phyloP scores from a whole-genome alignment of 2,888 invertebrate genomes.

The Argynnis bischoffii region DNA sequence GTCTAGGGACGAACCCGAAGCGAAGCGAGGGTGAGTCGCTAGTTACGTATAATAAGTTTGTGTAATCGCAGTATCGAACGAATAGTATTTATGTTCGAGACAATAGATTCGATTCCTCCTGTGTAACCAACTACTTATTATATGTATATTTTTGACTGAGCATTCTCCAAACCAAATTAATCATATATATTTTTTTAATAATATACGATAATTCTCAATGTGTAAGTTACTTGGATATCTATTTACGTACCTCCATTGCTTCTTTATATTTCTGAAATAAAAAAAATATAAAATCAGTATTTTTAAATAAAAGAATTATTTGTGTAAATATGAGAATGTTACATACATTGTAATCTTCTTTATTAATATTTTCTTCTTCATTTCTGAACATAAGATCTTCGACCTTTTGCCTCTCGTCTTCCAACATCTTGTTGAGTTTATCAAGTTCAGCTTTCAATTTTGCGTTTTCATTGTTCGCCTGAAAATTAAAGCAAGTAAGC shows the following conservation, averaged over 20 bases:
- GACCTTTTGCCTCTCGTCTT: slow-evolving; percentile 90
- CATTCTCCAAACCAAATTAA: too few relatives aligned
- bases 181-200: too few relatives aligned
- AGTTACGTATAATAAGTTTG: too few relatives aligned
- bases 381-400: slow-evolving; percentile 95
- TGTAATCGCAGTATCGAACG: too few relatives aligned
- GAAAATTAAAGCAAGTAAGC: slow-evolving; percentile 37
- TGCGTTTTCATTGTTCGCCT: slow-evolving; percentile 78
- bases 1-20: too few relatives aligned
- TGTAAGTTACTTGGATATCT: too few relatives aligned
- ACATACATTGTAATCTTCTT: slow-evolving; percentile 92
- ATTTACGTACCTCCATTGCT: slow-evolving; percentile 69
- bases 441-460: slow-evolving; percentile 82
- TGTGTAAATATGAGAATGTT: not conserved
- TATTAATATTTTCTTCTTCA: slow-evolving; percentile 95
- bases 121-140: too few relatives aligned
- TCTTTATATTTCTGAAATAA: slow-evolving; percentile 78
- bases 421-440: slow-evolving; percentile 84
- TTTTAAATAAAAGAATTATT: slow-evolving; percentile 22
- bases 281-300: slow-evolving; percentile 35
- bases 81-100: too few relatives aligned
- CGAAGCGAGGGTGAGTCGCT: too few relatives aligned
- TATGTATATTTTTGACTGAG: too few relatives aligned
- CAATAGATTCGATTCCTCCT: too few relatives aligned
- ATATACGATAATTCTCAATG: too few relatives aligned